Conservation (phyloP, 2,888 invertebrate genomes). For the Calliphora vomitoria region DNA sequence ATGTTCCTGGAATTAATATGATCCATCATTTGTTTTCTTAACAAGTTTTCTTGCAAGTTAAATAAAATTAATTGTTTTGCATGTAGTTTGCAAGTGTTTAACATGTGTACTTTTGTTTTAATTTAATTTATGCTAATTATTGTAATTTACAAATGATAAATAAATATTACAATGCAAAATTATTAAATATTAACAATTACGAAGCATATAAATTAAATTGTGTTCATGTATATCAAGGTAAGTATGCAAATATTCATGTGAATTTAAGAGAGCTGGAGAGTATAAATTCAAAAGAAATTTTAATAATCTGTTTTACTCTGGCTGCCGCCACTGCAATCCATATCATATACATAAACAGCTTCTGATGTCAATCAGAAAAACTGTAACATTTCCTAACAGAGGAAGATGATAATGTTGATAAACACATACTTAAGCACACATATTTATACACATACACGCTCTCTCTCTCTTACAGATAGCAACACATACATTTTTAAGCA, state of each 20-base stretch:
- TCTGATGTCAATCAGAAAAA: conserved; percentile 50
- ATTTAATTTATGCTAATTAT: neutral
- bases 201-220: neutral
- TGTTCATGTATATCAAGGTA: neutral
- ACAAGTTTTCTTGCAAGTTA: too few relatives aligned
- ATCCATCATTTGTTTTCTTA: too few relatives aligned
- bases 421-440: neutral
- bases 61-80: conserved; percentile 32
- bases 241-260: neutral
- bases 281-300: neutral
- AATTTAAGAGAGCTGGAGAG: neutral
- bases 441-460: neutral
- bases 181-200: conserved; percentile 12
- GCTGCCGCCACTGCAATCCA: neutral
- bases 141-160: neutral
- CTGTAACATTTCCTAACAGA: conserved; percentile 4
- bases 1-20: too few relatives aligned
- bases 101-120: neutral
- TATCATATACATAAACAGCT: neutral
- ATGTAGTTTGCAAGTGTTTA: neutral
- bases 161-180: neutral
- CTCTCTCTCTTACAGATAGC: too few relatives aligned
- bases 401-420: neutral
- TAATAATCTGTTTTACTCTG: conserved; percentile 1
- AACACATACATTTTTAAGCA: neutral